Evolutionary conservation across 2,888 invertebrate species (phyloP).

Genomic region (Onchidella celtica): DNA sequence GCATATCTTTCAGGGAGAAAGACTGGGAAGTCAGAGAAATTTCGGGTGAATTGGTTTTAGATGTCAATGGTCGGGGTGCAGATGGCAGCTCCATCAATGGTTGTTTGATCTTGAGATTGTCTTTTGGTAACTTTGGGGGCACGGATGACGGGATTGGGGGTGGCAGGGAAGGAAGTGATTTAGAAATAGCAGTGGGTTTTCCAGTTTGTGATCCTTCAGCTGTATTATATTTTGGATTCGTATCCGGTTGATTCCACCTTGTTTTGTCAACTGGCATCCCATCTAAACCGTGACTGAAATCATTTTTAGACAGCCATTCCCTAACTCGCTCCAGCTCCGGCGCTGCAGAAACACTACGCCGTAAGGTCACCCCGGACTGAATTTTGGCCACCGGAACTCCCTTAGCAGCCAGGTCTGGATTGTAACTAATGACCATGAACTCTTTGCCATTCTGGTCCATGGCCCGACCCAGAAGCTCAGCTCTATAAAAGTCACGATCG

Average conservation of each 20-base stretch:
- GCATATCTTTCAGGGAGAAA: not conserved
- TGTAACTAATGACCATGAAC: not conserved
- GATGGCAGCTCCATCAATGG: not conserved
- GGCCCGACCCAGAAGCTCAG: not conserved
- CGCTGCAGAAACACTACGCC: constrained; percentile 15
- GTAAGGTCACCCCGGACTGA: not conserved
- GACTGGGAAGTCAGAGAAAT: not conserved
- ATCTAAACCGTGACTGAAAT: constrained; percentile 27
- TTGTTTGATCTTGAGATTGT: not conserved
- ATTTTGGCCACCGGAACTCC: not conserved
- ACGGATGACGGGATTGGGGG: not conserved
- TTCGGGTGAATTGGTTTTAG: not conserved
- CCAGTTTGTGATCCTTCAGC: not conserved
- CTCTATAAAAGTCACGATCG: not conserved
- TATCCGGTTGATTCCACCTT: not conserved
- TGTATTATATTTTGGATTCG: not conserved
- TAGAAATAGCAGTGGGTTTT: not conserved
- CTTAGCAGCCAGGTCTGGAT: not conserved
- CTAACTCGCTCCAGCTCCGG: constrained; percentile 35
- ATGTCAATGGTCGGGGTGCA: not conserved
- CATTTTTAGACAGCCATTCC: constrained; percentile 43
- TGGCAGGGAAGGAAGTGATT: not conserved
- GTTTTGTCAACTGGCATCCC: not conserved
- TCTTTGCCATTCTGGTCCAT: not conserved
- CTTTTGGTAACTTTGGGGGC: not conserved